phyloP scores from a whole-genome alignment of 2,888 invertebrate species.

The Leptopilina drosophilae region DNA sequence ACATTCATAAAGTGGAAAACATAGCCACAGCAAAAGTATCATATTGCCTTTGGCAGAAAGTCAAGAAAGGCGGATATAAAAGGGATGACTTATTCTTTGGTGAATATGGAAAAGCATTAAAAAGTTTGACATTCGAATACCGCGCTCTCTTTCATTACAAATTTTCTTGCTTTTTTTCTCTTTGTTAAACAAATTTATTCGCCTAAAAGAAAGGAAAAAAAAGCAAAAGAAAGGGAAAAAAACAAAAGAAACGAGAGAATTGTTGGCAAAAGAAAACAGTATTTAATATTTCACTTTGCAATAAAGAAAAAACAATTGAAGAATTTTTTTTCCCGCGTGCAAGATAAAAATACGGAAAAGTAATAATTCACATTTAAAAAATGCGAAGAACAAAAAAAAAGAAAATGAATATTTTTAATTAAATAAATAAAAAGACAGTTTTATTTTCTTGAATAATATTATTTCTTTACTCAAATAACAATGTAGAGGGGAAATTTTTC shows the following conservation, averaged over 20 bases:
- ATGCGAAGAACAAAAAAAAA: too few species aligned
- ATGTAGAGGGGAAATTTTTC: too few species aligned
- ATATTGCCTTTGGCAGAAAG: constrained; percentile 35
- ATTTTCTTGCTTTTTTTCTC: neutral
- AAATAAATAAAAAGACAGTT: too few species aligned
- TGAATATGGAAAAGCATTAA: constrained; percentile 12
- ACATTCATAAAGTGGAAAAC: constrained; percentile 23
- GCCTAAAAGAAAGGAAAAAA: neutral
- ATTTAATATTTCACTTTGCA: neutral
- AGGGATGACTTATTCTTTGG: neutral
- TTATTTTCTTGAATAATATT: too few species aligned
- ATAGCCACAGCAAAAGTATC: constrained; percentile 30
- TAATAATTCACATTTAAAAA: neutral
- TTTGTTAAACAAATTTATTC: neutral
- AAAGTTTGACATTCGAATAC: constrained; percentile 3
- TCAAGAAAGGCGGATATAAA: constrained; percentile 26
- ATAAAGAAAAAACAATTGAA: neutral
- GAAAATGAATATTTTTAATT: too few species aligned
- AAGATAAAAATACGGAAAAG: neutral
- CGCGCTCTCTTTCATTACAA: neutral
- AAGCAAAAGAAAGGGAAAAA: neutral
- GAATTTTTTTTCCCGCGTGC: too few species aligned
- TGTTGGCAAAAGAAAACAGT: neutral
- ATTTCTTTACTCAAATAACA: too few species aligned
- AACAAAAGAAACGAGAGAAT: neutral